Evolutionary conservation across 1,140 invertebrate species (phyloP).

Genomic region (Panagrolaimus sp.): DNA sequence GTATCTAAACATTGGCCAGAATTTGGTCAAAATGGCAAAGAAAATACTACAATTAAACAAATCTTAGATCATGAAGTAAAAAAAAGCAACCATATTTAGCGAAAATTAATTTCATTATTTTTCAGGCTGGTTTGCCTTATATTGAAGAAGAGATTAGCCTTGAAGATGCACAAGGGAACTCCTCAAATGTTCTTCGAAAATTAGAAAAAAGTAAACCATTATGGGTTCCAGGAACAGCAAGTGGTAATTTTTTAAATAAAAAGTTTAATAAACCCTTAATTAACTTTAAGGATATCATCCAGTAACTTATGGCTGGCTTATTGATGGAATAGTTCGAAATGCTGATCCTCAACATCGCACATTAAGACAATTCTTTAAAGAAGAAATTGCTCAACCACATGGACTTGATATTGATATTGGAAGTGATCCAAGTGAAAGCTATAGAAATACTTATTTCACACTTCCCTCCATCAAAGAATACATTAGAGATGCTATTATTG

Average conservation of each 20-base stretch:
- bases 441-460: slow-evolving; percentile 27
- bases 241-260: no score
- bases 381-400: slow-evolving; percentile 59
- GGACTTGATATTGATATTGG: slow-evolving; percentile 53
- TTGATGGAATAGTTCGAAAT: slow-evolving; percentile 58
- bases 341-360: slow-evolving; percentile 55
- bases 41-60: slow-evolving; percentile 59
- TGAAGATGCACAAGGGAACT: slow-evolving; percentile 29
- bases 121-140: slow-evolving; percentile 50
- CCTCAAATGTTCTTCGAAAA: slow-evolving; percentile 26
- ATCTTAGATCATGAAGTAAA: slow-evolving; percentile 59
- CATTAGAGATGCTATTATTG: slow-evolving; percentile 37
- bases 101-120: not conserved
- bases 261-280: no score
- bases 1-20: slow-evolving; percentile 61
- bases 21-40: slow-evolving; percentile 60
- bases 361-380: slow-evolving; percentile 57
- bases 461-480: slow-evolving; percentile 23
- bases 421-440: slow-evolving; percentile 26
- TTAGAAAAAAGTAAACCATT: slow-evolving; percentile 42
- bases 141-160: slow-evolving; percentile 37
- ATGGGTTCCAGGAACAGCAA: slow-evolving; percentile 49
- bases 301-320: slow-evolving; percentile 58
- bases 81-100: not conserved
- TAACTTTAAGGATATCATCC: slow-evolving; percentile 57